A percentile compares a stretch with the other conserved stretches of the same genome.
phyloP scores from a whole-genome alignment of 2,113 vertebrate genomes.

The Neogobius melanostomus region DNA sequence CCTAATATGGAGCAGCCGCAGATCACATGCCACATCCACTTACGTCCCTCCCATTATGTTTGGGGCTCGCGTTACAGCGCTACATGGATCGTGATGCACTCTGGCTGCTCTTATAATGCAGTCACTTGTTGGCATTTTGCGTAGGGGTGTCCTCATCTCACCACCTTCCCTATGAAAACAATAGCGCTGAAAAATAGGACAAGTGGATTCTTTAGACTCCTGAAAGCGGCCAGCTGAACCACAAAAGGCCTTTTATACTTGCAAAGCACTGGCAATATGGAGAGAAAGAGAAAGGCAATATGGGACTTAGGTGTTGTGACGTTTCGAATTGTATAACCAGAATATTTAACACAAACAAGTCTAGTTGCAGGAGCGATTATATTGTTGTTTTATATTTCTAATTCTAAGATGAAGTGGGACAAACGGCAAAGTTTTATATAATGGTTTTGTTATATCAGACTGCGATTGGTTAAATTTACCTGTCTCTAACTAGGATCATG shows the following conservation, averaged over 20 bases:
- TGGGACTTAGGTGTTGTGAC: background rate
- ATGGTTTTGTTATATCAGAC: too few relatives aligned
- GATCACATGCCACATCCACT: conserved; percentile 21
- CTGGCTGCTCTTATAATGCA: background rate
- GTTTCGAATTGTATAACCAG: background rate
- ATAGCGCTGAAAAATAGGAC: background rate
- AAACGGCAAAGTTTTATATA: too few relatives aligned
- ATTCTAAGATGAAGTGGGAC: too few relatives aligned
- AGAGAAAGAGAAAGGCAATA: background rate
- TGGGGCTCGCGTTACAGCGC: conserved; percentile 13
- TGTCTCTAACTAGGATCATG: too few relatives aligned
- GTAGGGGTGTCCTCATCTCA: background rate
- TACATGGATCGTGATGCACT: background rate
- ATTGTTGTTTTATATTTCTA: too few relatives aligned
- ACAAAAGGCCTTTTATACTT: background rate
- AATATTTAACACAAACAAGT: too few relatives aligned
- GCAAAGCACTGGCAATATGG: background rate
- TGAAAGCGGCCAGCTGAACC: background rate
- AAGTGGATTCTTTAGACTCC: background rate
- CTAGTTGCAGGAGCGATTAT: too few relatives aligned
- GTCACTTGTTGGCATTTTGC: background rate
- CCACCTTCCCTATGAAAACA: background rate
- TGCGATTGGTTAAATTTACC: too few relatives aligned
- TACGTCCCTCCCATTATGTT: conserved; percentile 10
- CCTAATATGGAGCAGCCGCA: conserved; percentile 2